These are phyloP conservation scores for Caenorhabditis inopinata DNA, from an alignment of 1,140 invertebrate genomes.

Conservation along the genomic window DNA sequence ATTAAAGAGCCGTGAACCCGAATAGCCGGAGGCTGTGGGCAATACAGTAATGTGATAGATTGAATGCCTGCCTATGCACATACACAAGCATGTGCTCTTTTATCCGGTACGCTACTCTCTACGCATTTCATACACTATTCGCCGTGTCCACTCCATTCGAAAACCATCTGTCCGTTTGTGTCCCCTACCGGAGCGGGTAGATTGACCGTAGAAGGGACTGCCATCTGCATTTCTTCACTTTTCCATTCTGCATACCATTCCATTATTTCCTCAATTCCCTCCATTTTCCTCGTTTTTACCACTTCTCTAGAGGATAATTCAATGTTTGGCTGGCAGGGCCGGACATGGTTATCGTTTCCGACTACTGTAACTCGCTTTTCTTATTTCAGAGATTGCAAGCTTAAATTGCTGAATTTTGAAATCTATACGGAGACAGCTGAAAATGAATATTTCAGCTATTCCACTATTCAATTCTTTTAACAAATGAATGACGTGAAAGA, in stretches of 20 bases:
- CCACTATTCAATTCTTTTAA: too few relatives aligned
- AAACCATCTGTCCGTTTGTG: constrained; percentile 33
- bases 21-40: neutral
- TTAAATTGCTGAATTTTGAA: too few relatives aligned
- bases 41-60: constrained; percentile 34
- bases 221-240: constrained; percentile 34
- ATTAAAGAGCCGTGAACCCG: constrained; percentile 14
- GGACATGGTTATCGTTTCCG: too few relatives aligned
- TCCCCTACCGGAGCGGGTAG: neutral
- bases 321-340: neutral
- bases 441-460: too few relatives aligned
- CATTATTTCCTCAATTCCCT: constrained; percentile 1
- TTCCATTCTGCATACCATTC: constrained; percentile 2
- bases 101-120: neutral
- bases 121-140: constrained; percentile 2
- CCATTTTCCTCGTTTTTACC: neutral
- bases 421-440: too few relatives aligned
- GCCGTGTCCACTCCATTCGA: constrained; percentile 14
- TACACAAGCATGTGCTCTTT: constrained; percentile 17
- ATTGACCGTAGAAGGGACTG: constrained; percentile 29
- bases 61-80: constrained; percentile 30
- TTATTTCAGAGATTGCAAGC: too few relatives aligned
- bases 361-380: too few relatives aligned
- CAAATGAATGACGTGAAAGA: too few relatives aligned
- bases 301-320: neutral